These are phyloP conservation scores for Taxidea taxus DNA, from an alignment of 2,113 vertebrate genomes.

Conservation along the genomic window DNA sequence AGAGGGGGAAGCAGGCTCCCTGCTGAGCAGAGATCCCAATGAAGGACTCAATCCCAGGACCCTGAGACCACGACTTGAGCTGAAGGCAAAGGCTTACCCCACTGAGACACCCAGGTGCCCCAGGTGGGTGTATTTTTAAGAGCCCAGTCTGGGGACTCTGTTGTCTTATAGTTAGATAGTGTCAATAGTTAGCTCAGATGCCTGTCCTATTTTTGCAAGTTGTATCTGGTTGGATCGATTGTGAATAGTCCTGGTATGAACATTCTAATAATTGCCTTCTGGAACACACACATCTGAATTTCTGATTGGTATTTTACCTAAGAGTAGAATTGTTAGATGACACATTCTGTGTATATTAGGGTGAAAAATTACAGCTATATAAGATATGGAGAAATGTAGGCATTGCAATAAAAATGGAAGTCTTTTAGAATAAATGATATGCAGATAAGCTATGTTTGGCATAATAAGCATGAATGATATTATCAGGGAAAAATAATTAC, in stretches of 20 bases:
- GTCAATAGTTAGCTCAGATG: not conserved
- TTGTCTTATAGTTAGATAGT: not conserved
- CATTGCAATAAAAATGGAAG: too few species aligned
- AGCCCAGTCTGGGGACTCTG: not conserved
- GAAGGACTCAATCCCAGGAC: too few species aligned
- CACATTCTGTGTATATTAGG: too few species aligned
- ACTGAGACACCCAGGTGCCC: too few species aligned
- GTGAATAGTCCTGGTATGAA: not conserved
- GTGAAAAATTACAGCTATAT: too few species aligned
- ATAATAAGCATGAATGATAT: not conserved
- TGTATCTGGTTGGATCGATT: not conserved
- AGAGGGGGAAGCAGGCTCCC: too few species aligned
- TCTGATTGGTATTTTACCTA: too few species aligned
- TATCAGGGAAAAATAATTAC: not conserved
- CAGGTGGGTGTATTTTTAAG: not conserved
- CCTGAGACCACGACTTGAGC: too few species aligned
- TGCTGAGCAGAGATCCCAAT: too few species aligned
- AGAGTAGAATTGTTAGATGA: too few species aligned
- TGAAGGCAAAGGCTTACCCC: too few species aligned
- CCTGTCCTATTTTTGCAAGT: not conserved
- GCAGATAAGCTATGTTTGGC: not conserved
- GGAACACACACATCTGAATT: not conserved
- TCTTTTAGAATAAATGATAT: not conserved
- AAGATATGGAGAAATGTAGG: too few species aligned
- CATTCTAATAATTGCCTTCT: not conserved